Evolutionary conservation across 2,888 invertebrate species (phyloP).

Genomic region (Stegophylla sp.): DNA sequence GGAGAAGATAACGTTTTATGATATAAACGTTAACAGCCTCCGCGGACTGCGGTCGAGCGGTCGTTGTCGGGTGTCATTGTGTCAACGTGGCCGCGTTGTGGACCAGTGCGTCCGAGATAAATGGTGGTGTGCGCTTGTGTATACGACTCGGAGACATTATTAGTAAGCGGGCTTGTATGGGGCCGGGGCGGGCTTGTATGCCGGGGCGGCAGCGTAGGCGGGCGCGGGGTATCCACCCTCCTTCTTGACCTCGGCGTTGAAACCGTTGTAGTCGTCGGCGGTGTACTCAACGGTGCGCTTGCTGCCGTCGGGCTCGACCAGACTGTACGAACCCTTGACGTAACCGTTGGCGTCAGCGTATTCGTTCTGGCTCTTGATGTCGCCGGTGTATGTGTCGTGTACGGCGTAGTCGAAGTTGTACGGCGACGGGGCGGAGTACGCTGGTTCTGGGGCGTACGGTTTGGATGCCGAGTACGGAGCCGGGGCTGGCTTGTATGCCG

Average conservation of each 20-base stretch:
- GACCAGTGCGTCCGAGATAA: neutral
- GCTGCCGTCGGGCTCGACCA: slow-evolving; percentile 59
- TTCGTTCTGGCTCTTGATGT: slow-evolving; percentile 60
- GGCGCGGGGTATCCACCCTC: slow-evolving; percentile 61
- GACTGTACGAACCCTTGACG: slow-evolving; percentile 59
- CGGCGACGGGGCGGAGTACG: slow-evolving; percentile 51
- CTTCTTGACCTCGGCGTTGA: slow-evolving; percentile 58
- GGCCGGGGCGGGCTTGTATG: slow-evolving; percentile 60
- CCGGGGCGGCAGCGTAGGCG: slow-evolving; percentile 62
- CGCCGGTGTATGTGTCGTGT: slow-evolving; percentile 60
- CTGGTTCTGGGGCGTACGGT: slow-evolving; percentile 66
- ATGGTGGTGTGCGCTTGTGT: neutral
- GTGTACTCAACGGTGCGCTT: slow-evolving; percentile 59
- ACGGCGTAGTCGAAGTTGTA: slow-evolving; percentile 60
- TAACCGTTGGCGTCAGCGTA: slow-evolving; percentile 63
- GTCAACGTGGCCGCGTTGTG: neutral
- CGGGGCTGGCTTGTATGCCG: slow-evolving; percentile 59
- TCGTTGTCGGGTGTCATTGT: no score
- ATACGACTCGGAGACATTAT: neutral
- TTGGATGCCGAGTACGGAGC: slow-evolving; percentile 64
- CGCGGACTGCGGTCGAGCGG: neutral
- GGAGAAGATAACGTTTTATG: no score
- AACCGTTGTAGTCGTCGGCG: slow-evolving; percentile 59
- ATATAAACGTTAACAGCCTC: no score
- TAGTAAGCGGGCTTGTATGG: slow-evolving; percentile 61